phyloP scores from a whole-genome alignment of 2,113 vertebrate species.

The Arvicanthis niloticus region DNA sequence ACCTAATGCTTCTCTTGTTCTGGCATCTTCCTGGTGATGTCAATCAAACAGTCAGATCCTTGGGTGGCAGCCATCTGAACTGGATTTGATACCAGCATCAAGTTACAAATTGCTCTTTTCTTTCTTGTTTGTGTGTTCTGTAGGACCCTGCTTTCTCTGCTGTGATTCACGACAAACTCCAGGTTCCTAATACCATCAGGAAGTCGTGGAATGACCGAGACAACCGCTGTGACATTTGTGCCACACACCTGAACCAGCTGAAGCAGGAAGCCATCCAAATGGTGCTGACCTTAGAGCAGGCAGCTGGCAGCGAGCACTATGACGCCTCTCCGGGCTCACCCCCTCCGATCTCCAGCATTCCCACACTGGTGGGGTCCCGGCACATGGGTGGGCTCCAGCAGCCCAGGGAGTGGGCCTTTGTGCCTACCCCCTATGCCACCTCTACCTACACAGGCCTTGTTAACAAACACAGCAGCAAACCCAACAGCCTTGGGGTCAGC shows the following conservation, averaged over 20 bases:
- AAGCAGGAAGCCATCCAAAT: slow-evolving; percentile 98
- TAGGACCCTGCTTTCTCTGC: slow-evolving; percentile 96
- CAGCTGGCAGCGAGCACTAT: slow-evolving; percentile 90
- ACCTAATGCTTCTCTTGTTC: not conserved
- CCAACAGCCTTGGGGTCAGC: slow-evolving; percentile 93
- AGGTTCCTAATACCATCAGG: slow-evolving; percentile 95
- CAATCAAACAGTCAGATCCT: not conserved
- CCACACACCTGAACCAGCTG: slow-evolving; percentile 96
- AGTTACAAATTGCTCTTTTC: slow-evolving; percentile 53
- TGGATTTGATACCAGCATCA: not conserved
- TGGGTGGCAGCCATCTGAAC: not conserved
- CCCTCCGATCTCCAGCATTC: slow-evolving; percentile 84
- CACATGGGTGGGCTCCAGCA: slow-evolving; percentile 87
- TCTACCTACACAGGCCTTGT: slow-evolving; percentile 88
- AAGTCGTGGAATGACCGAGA: slow-evolving; percentile 97
- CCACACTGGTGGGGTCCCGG: slow-evolving; percentile 87
- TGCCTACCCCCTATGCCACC: slow-evolving; percentile 88
- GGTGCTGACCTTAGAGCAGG: slow-evolving; percentile 92
- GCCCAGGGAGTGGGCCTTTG: slow-evolving; percentile 89
- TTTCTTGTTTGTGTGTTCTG: slow-evolving; percentile 77
- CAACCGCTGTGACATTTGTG: slow-evolving; percentile 96
- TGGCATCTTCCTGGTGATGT: not conserved
- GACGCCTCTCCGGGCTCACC: slow-evolving; percentile 94
- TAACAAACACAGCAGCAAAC: slow-evolving; percentile 92
- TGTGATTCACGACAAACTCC: slow-evolving; percentile 96